A percentile compares a stretch with the other conserved stretches of the same genome.
Evolutionary conservation across 2,113 vertebrate genomes (phyloP).

Genomic region (Dasyprocta punctata): DNA sequence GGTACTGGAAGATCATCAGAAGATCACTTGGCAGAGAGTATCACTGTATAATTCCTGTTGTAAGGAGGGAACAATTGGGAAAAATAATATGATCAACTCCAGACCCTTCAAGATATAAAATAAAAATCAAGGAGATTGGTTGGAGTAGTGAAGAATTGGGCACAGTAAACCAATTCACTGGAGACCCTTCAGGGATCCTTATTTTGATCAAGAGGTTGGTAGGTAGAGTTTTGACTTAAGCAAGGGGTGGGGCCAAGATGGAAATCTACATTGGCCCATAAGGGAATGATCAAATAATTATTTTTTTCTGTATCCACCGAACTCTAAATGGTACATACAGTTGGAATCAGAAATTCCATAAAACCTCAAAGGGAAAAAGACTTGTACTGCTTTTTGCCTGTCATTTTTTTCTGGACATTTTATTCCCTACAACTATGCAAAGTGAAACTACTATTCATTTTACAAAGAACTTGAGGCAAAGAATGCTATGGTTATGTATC

Average conservation of each 20-base stretch:
- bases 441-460: slow-evolving; percentile 13
- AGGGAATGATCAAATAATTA: neutral
- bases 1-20: neutral
- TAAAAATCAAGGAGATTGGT: neutral
- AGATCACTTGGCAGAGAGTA: neutral
- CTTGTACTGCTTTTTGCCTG: neutral
- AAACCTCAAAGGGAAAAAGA: neutral
- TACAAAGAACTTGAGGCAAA: neutral
- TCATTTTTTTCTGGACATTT: neutral
- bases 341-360: neutral
- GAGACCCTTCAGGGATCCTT: neutral
- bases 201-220: neutral
- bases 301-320: neutral
- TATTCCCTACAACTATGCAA: slow-evolving; percentile 8
- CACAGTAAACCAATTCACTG: neutral
- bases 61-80: neutral
- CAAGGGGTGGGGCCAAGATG: neutral
- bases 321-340: neutral
- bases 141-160: neutral
- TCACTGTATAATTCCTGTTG: neutral
- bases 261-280: neutral
- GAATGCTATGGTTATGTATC: neutral
- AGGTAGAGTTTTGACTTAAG: neutral
- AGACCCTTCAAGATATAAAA: neutral
- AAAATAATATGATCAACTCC: neutral